Base-by-base conservation (phyloP, 2,888 invertebrate species). In the Xanthorhoe spadicearia region DNA sequence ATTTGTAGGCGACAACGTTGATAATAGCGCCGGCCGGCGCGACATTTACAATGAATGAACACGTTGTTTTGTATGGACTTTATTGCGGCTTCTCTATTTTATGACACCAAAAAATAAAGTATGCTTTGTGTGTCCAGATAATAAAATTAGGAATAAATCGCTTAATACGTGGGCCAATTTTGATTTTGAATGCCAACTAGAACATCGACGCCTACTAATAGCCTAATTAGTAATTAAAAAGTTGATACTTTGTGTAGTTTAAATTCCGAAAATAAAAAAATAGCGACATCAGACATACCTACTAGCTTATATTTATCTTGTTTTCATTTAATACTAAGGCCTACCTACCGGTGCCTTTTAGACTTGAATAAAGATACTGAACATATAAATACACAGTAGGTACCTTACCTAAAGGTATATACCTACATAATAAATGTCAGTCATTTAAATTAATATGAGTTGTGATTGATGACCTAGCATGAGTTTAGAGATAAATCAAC, bases 1-100 rank as follows among this genome's bases (percentile, higher is more conserved):
- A 74, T 76, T 77, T 72, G 72, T 73, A 64, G 65, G 69, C 74
- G 74, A 73, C 73, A 58, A 56, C 66, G 59, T 54, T 66, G 62
- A 72, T 71, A 69, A 35, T 38, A 43, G 17, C 48, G 64, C 67
- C 60, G 65, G 61, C 64, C 70, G 23, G 64, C 65, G 64, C 74
- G 70, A 73, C 74, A 72, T 74, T 73, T 66, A 63, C 52, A 69
- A 68, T 71, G 64, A 62, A 66, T 65, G 62, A 66, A 69, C 63
- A 64, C 50, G 58, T 46, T 67, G 56, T 71, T 56, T 48, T 58
- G 52, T 50, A 62, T 49, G 38, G 69, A 70, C 73, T 77, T 78
- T 70, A 79, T 74, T 56, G 60, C 64, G 46, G 19, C 57, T 46
- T 66, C 62, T 61, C 43, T 62, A 53, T 54, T 50, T 66, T 49